These are phyloP conservation scores for Agriopis aurantiaria DNA, from an alignment of 2,888 invertebrate species.

Conservation along the genomic window DNA sequence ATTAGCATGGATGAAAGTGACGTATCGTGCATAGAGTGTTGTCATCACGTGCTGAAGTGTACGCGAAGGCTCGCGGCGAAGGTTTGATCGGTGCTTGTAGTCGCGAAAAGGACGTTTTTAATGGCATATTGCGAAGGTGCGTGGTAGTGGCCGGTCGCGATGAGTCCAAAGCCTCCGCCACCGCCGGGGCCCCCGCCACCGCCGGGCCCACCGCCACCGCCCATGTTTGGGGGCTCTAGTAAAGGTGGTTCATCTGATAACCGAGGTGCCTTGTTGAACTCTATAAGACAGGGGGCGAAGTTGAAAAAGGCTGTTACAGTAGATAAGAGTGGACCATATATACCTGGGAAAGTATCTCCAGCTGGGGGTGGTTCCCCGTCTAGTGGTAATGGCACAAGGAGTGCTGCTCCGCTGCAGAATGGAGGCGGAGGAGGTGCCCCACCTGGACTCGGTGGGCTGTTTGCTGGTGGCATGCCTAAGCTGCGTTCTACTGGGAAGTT, in stretches of 20 bases:
- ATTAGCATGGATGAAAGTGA: constrained; percentile 75
- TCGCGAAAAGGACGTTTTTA: constrained; percentile 45
- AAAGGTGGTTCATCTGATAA: constrained; percentile 85
- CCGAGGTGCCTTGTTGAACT: constrained; percentile 91
- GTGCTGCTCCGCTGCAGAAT: constrained; percentile 71
- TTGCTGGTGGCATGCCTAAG: constrained; percentile 94
- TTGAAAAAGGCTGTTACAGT: constrained; percentile 95
- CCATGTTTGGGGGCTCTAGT: constrained; percentile 75
- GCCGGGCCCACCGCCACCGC: constrained; percentile 86
- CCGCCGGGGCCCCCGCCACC: constrained; percentile 90
- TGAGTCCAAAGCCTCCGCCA: constrained; percentile 86
- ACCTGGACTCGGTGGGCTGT: constrained; percentile 89
- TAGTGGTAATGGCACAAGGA: constrained; percentile 69
- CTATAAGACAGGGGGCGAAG: constrained; percentile 93
- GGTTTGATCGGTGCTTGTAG: constrained; percentile 46
- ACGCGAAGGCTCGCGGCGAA: constrained; percentile 57
- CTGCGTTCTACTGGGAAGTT: constrained; percentile 90
- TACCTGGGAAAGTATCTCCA: constrained; percentile 88
- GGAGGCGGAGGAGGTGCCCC: constrained; percentile 71
- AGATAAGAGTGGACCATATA: constrained; percentile 94
- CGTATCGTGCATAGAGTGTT: constrained; percentile 68
- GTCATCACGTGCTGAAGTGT: constrained; percentile 67
- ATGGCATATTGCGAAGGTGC: constrained; percentile 62
- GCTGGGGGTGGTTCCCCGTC: constrained; percentile 60
- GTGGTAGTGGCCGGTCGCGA: constrained; percentile 54